phyloP scores from a whole-genome alignment of 2,797 vertebrate species.

The Malacoraja senta region DNA sequence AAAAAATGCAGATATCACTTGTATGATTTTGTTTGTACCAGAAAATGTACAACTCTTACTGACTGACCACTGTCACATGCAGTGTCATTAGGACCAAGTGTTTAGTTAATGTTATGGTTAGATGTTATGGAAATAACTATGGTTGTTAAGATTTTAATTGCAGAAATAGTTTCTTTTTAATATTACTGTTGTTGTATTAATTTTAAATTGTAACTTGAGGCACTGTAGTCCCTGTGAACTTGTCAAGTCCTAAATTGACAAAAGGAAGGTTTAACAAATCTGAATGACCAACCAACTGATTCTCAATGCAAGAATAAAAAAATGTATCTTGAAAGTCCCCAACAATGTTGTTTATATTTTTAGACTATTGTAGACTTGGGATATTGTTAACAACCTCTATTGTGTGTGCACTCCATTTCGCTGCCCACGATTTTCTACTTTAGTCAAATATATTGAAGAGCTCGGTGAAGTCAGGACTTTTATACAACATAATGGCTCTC shows the following conservation, averaged over 20 bases:
- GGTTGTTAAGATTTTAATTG: not conserved
- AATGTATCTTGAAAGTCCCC: constrained; percentile 19
- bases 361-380: not conserved
- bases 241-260: not conserved
- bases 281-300: not conserved
- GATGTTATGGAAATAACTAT: not conserved
- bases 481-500: not conserved
- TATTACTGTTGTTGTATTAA: not conserved
- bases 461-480: not conserved
- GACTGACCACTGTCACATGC: not conserved
- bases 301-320: constrained; percentile 19
- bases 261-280: not conserved
- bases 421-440: not conserved
- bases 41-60: not conserved
- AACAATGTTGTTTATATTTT: not conserved
- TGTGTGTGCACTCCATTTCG: not conserved
- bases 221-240: not conserved
- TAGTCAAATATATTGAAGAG: not conserved
- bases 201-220: not conserved
- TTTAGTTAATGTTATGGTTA: not conserved
- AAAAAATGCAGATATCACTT: constrained; percentile 1
- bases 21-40: not conserved
- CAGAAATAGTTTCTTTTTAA: constrained; percentile 10
- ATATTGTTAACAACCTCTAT: not conserved
- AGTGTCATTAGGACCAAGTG: constrained; percentile 11